These are phyloP conservation scores for Pedionomus torquatus DNA, from an alignment of 2,113 vertebrate species.

Conservation along the genomic window DNA sequence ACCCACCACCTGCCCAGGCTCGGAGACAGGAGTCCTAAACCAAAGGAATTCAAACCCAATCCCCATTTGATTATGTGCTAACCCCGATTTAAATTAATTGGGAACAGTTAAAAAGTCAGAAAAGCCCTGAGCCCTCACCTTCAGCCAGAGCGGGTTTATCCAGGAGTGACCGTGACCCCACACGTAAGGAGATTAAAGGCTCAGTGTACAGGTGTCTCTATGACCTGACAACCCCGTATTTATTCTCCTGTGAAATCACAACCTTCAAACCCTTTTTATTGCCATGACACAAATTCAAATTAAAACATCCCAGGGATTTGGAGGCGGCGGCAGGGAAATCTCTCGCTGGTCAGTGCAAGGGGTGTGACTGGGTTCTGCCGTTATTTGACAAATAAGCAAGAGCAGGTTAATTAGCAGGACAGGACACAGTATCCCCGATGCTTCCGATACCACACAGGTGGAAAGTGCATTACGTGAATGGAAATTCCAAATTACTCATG, in stretches of 20 bases:
- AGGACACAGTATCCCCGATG: not conserved
- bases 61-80: not conserved
- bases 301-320: not conserved
- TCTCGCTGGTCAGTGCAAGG: not conserved
- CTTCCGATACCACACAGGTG: not conserved
- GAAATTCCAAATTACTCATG: not conserved
- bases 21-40: not conserved
- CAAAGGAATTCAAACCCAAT: not conserved
- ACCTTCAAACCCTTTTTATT: not conserved
- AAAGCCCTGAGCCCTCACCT: not conserved
- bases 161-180: not conserved
- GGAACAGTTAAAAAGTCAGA: not conserved
- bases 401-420: not conserved
- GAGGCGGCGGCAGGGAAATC: not conserved
- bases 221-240: not conserved
- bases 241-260: not conserved
- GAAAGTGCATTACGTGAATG: not conserved
- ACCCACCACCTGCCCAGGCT: fast-evolving
- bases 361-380: not conserved
- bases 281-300: not conserved
- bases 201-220: constrained; percentile 44
- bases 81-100: not conserved
- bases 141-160: not conserved
- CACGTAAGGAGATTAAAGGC: constrained; percentile 38
- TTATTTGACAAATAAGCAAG: not conserved